Conservation (phyloP, 1,140 invertebrate species). For the Euwallacea similis region DNA sequence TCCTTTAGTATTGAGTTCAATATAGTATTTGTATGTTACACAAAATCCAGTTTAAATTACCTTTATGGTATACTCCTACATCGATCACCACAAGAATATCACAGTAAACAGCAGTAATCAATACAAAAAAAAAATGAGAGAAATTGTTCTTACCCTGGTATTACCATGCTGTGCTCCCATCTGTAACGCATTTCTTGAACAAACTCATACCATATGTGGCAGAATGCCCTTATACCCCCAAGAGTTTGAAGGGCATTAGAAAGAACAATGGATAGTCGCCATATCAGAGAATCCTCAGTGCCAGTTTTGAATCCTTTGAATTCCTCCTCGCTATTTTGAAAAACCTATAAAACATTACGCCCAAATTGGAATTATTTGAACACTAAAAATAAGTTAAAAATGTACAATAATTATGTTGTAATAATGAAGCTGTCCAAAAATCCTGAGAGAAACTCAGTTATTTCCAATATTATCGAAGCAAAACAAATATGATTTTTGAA, state of each 20-base stretch:
- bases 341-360: constrained; percentile 9
- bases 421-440: not conserved
- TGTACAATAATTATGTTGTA: not conserved
- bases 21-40: no score
- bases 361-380: not conserved
- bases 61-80: no score
- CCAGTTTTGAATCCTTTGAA: constrained; percentile 72
- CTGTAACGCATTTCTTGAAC: constrained; percentile 85
- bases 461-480: not conserved
- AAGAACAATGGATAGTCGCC: constrained; percentile 80
- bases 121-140: not conserved
- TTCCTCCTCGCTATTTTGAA: constrained; percentile 36
- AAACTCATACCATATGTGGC: constrained; percentile 92
- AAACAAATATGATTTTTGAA: not conserved
- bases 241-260: constrained; percentile 76
- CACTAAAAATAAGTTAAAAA: not conserved
- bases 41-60: no score
- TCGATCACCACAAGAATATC: no score
- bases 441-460: no score
- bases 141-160: constrained; percentile 78
- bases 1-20: no score
- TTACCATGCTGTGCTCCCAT: constrained; percentile 79
- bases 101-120: no score
- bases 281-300: constrained; percentile 75
- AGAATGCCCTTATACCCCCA: constrained; percentile 77